Conservation (phyloP, 2,888 invertebrate species). For the Dicranocentrus wangi region DNA sequence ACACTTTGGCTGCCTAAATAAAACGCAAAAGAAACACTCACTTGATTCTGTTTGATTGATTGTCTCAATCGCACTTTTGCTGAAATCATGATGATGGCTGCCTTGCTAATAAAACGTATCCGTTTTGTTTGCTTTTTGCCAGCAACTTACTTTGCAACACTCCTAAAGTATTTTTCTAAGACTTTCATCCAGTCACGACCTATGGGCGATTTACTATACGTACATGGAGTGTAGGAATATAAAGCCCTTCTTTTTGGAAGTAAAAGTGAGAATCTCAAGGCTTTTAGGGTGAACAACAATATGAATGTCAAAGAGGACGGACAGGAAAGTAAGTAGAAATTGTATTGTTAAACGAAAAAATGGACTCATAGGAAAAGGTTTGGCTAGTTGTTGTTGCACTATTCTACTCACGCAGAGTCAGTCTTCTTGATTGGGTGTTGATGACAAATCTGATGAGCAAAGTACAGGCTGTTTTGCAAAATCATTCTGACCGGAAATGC, state of each 20-base stretch:
- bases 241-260: slow-evolving; percentile 36
- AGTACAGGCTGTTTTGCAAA: too few relatives aligned
- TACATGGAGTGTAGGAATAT: neutral
- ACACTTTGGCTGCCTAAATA: too few relatives aligned
- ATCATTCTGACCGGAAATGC: neutral
- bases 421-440: too few relatives aligned
- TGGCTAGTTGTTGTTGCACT: too few relatives aligned
- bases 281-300: neutral
- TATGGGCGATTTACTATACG: slow-evolving; percentile 26
- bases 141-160: too few relatives aligned
- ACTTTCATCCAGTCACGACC: slow-evolving; percentile 24
- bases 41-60: slow-evolving; percentile 5
- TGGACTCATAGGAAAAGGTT: too few relatives aligned
- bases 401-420: too few relatives aligned
- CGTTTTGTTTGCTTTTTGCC: too few relatives aligned
- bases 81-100: slow-evolving; percentile 17
- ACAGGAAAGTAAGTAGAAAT: neutral
- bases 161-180: slow-evolving; percentile 3
- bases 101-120: neutral
- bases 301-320: slow-evolving; percentile 29
- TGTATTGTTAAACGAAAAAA: too few relatives aligned
- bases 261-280: slow-evolving; percentile 52
- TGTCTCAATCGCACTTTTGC: neutral
- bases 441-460: too few relatives aligned
- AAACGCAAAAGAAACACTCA: slow-evolving; percentile 1